A percentile compares a stretch with the other conserved stretches of the same genome.
Evolutionary conservation across 2,888 invertebrate species (phyloP).

Genomic region (Meghimatium bilineatum): DNA sequence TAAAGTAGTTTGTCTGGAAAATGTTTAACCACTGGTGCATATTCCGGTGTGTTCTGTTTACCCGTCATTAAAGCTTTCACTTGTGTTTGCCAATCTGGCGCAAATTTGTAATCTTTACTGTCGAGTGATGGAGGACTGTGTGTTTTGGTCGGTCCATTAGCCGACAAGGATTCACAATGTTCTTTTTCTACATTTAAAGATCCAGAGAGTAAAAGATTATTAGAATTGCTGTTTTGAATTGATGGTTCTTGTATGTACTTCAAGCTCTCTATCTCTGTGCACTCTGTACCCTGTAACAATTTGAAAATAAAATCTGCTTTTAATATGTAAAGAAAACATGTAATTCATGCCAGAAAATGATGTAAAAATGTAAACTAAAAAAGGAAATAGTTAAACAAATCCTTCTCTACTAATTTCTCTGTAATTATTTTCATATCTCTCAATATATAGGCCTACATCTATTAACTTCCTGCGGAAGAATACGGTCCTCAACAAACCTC

Average conservation of each 20-base stretch:
- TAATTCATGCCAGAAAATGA: background rate
- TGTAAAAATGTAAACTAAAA: background rate
- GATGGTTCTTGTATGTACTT: constrained; percentile 20
- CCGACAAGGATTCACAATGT: background rate
- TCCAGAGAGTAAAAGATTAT: background rate
- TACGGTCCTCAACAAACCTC: too few species aligned
- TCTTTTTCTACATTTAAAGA: background rate
- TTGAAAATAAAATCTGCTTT: too few species aligned
- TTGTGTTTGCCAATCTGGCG: background rate
- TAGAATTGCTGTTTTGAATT: constrained; percentile 15
- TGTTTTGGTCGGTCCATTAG: constrained; percentile 1
- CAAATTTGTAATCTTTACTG: background rate
- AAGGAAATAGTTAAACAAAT: background rate
- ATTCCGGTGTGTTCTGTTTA: background rate
- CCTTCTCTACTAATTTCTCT: background rate
- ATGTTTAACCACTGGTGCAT: background rate
- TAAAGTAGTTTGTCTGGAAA: constrained; percentile 20
- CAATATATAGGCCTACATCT: too few species aligned
- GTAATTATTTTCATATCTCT: too few species aligned
- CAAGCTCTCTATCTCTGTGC: constrained; percentile 22
- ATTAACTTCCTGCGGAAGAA: too few species aligned
- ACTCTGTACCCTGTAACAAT: background rate
- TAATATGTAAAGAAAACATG: background rate
- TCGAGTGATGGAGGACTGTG: background rate
- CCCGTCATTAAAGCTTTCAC: background rate